phyloP scores from a whole-genome alignment of 2,888 invertebrate species.

The Tachina grossa region DNA sequence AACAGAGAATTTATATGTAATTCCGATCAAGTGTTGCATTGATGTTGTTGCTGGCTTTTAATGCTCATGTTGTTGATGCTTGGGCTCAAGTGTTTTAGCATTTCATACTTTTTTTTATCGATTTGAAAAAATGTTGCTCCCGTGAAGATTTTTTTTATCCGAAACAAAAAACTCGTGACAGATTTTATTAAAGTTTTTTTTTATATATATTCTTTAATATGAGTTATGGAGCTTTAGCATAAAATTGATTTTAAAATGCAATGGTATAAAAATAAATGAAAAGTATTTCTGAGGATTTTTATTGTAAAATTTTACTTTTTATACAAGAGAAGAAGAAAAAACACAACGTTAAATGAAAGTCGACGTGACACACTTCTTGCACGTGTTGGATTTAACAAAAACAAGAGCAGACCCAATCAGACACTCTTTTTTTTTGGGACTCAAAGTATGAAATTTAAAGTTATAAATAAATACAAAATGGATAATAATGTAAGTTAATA shows the following conservation, averaged over 20 bases:
- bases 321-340: conserved; percentile 26
- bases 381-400: conserved; percentile 70
- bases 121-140: conserved; percentile 64
- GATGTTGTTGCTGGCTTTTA: conserved; percentile 15
- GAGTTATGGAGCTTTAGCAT: conserved; percentile 62
- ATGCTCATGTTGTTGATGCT: conserved; percentile 40
- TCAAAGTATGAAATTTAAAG: conserved; percentile 6
- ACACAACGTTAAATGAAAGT: conserved; percentile 28
- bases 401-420: neutral
- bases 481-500: neutral
- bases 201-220: conserved; percentile 40
- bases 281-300: conserved; percentile 27
- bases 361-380: conserved; percentile 76
- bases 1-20: conserved; percentile 58
- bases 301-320: conserved; percentile 27
- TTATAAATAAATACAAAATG: conserved; percentile 22
- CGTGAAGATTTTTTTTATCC: conserved; percentile 65
- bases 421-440: neutral
- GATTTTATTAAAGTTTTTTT: conserved; percentile 58
- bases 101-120: conserved; percentile 49
- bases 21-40: conserved; percentile 54
- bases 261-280: conserved; percentile 7
- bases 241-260: conserved; percentile 59
- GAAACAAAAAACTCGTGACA: conserved; percentile 48
- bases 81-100: conserved; percentile 42